Evolutionary conservation across 2,797 vertebrate species (phyloP).

Genomic region (Melopsittacus undulatus): DNA sequence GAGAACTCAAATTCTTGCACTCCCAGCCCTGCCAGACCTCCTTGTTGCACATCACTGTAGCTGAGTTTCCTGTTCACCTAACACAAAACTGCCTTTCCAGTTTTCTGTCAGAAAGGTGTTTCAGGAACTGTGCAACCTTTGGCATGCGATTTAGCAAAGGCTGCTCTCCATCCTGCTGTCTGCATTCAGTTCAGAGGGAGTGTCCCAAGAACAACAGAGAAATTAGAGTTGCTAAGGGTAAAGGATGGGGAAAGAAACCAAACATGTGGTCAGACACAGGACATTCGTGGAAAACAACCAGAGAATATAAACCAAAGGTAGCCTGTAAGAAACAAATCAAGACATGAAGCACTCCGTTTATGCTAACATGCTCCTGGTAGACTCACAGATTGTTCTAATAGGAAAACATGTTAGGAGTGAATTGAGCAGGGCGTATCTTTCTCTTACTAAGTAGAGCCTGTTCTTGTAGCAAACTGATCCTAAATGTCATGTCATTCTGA

Average conservation of each 20-base stretch:
- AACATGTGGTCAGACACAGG: background rate
- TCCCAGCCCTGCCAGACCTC: background rate
- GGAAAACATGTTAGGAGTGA: background rate
- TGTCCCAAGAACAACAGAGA: constrained; percentile 27
- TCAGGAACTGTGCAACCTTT: background rate
- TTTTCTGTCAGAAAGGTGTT: background rate
- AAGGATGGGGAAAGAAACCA: background rate
- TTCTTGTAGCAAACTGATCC: background rate
- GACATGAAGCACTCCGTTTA: background rate
- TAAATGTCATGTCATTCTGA: background rate
- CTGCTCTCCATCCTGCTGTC: background rate
- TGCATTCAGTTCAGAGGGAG: constrained; percentile 23
- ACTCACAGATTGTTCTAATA: background rate
- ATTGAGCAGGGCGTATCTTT: background rate
- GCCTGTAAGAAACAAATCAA: background rate
- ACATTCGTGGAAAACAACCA: background rate
- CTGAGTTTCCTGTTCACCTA: background rate
- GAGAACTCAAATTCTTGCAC: background rate
- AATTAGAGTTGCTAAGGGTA: background rate
- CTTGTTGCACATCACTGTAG: rapidly evolving
- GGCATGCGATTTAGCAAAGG: background rate
- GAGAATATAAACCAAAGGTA: background rate
- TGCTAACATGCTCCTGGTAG: background rate
- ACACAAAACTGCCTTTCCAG: background rate
- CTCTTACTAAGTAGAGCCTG: background rate